Base-by-base conservation (phyloP, 1,140 invertebrate species). In the Drosophila fuyamai region DNA sequence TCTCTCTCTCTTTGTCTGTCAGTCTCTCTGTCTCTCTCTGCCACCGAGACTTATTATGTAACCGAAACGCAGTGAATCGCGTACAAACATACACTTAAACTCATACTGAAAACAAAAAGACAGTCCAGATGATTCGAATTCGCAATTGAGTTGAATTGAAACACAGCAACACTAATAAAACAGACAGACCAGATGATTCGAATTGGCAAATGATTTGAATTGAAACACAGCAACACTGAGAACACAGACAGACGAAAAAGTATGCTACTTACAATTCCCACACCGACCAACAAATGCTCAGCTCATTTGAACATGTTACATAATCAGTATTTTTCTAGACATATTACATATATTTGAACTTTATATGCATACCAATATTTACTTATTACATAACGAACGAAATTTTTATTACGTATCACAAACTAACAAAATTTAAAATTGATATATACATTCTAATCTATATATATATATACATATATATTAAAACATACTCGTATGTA, bases 211-310 rank as follows among this genome's bases (percentile, higher is more conserved):
- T 76, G 35, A 54, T 70, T 54, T 54, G 46, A 55, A 61, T 75
- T 38, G 14, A 55, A 54, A 60, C 16, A 71, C 27, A 55, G 12
- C 62, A 29, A 70, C 56, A 79, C 48, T 55, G 9, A 55, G 38
- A 74, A 72, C 61, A 79, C 55, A 72, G 50, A 76, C 65, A 81
- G 50, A 70, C 58, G 61, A 40, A 76, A 71, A 58, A 58, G 53
- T 72, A 72, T 72, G 68, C 68, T 71, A 70, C 35, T 10, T 32
- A 54, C n/a, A 41, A 59, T 14, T 59, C 38, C 23, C 51, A 71
- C 63, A 70, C 36, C 44, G 47, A 74, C 48, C 32, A 35, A 50
- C 59, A 68, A 68, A 65, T 68, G 65, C 65, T 66, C 65, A 66
- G 62, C 62, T 62, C 67, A 75, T 55, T 47, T 57, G 40, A 55